Percentiles rank a stretch among this genome's conserved stretches.
phyloP scores from a whole-genome alignment of 2,888 invertebrate species.

The Conchocele bisecta region DNA sequence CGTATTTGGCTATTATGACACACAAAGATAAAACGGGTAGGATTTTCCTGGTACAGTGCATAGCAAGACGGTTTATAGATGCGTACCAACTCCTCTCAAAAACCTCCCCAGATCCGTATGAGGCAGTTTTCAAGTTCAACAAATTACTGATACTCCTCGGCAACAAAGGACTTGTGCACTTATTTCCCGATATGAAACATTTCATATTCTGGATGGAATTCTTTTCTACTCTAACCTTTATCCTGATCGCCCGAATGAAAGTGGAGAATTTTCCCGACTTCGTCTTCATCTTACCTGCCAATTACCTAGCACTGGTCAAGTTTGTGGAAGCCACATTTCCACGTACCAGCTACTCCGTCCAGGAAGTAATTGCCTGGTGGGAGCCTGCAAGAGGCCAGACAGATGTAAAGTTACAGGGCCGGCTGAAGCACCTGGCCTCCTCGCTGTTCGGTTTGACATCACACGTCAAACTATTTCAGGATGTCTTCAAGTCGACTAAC shows the following conservation, averaged over 20 bases:
- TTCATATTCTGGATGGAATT: constrained; percentile 70
- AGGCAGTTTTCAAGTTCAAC: constrained; percentile 65
- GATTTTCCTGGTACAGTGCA: constrained; percentile 36
- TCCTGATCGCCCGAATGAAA: constrained; percentile 56
- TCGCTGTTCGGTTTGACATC: constrained; percentile 42
- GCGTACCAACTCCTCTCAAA: constrained; percentile 40
- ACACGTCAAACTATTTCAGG: constrained; percentile 35
- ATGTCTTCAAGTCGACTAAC: constrained; percentile 19
- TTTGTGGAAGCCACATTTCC: constrained; percentile 60
- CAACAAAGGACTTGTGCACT: constrained; percentile 8
- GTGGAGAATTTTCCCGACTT: constrained; percentile 25
- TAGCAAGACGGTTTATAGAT: constrained; percentile 56
- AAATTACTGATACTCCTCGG: constrained; percentile 59
- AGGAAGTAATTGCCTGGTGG: constrained; percentile 43
- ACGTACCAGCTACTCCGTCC: constrained; percentile 13
- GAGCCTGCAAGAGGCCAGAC: neutral
- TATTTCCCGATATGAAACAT: constrained; percentile 57
- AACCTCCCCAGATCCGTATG: constrained; percentile 50
- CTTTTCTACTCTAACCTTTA: constrained; percentile 56
- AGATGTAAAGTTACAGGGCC: constrained; percentile 24
- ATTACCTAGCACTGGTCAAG: constrained; percentile 49
- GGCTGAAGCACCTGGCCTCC: constrained; percentile 42
- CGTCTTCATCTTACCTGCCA: constrained; percentile 55
- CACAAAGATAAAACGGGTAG: neutral
- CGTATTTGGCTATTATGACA: constrained; percentile 17